Evolutionary conservation across 2,113 vertebrate genomes (phyloP).

Genomic region (Hoplias malabaricus): DNA sequence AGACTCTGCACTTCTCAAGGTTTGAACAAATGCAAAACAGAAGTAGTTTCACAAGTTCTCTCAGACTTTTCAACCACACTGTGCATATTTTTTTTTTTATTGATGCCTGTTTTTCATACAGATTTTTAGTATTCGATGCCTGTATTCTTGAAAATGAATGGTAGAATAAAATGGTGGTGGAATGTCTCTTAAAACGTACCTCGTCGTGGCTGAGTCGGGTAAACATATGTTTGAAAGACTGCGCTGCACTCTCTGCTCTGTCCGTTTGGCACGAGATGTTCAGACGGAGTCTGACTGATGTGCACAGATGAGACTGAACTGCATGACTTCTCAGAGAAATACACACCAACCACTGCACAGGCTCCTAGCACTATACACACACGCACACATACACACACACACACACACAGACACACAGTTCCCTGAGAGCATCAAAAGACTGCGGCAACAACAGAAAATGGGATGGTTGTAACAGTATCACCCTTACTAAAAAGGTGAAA

Average conservation of each 20-base stretch:
- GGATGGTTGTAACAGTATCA: slow-evolving; percentile 29
- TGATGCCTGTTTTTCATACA: neutral
- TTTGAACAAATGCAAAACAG: no score
- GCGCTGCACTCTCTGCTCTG: slow-evolving; percentile 7
- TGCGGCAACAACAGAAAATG: slow-evolving; percentile 61
- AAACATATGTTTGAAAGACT: neutral
- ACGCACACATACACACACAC: slow-evolving; percentile 6
- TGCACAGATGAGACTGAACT: slow-evolving; percentile 23
- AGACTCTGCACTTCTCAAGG: no score
- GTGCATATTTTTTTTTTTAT: no score
- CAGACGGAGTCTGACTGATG: slow-evolving; percentile 5
- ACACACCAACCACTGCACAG: slow-evolving; percentile 25
- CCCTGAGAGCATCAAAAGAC: slow-evolving; percentile 73
- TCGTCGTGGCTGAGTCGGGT: slow-evolving; percentile 12
- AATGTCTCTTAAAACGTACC: neutral
- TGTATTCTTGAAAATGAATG: slow-evolving; percentile 37
- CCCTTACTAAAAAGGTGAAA: neutral
- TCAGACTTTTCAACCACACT: no score
- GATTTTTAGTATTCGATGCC: neutral
- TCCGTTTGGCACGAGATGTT: slow-evolving; percentile 43
- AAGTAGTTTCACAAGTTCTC: no score
- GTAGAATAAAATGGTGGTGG: slow-evolving; percentile 7
- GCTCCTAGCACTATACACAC: slow-evolving; percentile 45
- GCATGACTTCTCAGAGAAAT: slow-evolving; percentile 34
- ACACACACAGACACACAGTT: slow-evolving; percentile 58